Base-by-base conservation (phyloP, 2,888 invertebrate genomes). In the Cheiracanthium punctorium region DNA sequence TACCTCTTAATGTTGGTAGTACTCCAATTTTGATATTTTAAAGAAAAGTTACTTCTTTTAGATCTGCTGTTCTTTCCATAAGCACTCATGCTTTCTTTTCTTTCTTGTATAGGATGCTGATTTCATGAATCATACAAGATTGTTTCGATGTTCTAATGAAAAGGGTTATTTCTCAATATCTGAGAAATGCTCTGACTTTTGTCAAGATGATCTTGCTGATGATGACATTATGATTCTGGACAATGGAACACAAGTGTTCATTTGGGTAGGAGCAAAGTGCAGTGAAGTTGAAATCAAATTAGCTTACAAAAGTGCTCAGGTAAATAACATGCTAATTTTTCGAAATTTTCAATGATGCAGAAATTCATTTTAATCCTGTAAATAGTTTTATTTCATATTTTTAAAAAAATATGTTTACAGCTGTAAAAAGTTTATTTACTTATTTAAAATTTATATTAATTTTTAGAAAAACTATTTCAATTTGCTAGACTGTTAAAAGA, bases 221-320 rank as follows among this genome's bases (percentile, higher is more conserved):
- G 99, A 99, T 92, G 99, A 99, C 92, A 98, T 99, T 48, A 99
- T 99, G 99, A 97, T 99, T 89, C 93, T 99, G 89, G 99, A 99
- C 92, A 99, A 98, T 91, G 99, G 99, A 2, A 96, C 97, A 90
- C 97, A 98, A 92, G 97, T 99, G 80, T 99, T 98, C 93, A 93
- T 99, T 77, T 99, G 99, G 99, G 94, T 99, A 80, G 99, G 99
- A 12, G 95, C 97, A 80, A 95, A 96, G 90, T 98, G 98, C 91
- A 98, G 98, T 82, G 99, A 99, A 93, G 98, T 99, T 4, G 99
- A 99, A 93, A 97, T 98, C 86, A 99, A 99, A 93, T 93, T 99
- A 79, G 98, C 99, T 0, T 98, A 97, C 91, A 99, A 99, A 93
- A 98, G 98, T 88, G 99, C 98, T 88, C 98, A 98, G 94, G 97